Evolutionary conservation across 2,888 invertebrate genomes (phyloP).

Genomic region (Protula sp.): DNA sequence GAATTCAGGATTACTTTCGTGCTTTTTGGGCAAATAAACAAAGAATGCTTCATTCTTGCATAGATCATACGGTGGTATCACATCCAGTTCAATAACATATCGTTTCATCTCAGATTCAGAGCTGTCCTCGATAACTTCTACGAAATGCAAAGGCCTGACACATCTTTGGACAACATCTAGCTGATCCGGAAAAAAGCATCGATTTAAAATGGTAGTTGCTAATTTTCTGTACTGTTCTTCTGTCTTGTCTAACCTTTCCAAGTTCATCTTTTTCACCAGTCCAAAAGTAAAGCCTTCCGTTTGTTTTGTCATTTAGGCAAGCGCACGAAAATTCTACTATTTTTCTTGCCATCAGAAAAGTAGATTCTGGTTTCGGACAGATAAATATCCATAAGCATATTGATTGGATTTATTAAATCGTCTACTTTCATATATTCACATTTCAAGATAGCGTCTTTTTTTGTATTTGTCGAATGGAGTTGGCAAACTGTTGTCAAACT

Average conservation of each 20-base stretch:
- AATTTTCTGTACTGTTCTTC: conserved; percentile 6
- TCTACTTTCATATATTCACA: no score
- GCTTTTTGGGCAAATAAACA: background rate
- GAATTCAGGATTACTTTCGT: background rate
- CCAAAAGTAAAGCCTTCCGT: conserved; percentile 25
- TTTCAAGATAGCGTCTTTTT: no score
- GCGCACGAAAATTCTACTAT: no score
- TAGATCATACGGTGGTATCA: conserved; percentile 1
- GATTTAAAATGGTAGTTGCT: no score
- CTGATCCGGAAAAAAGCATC: conserved; percentile 17
- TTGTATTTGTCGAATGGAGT: no score
- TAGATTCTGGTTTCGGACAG: no score
- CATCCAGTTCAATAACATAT: conserved; percentile 12
- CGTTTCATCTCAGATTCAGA: background rate
- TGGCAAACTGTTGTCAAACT: no score
- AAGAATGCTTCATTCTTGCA: conserved; percentile 9
- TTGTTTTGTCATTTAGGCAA: conserved; percentile 23
- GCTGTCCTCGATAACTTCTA: conserved; percentile 13
- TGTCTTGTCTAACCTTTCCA: background rate
- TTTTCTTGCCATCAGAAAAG: no score
- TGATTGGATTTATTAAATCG: no score
- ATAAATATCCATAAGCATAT: no score
- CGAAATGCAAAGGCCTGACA: conserved; percentile 14
- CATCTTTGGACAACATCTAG: conserved; percentile 15
- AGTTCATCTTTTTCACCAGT: conserved; percentile 4